Conservation (phyloP, 2,888 invertebrate species). For the Scaptomyza parva region DNA sequence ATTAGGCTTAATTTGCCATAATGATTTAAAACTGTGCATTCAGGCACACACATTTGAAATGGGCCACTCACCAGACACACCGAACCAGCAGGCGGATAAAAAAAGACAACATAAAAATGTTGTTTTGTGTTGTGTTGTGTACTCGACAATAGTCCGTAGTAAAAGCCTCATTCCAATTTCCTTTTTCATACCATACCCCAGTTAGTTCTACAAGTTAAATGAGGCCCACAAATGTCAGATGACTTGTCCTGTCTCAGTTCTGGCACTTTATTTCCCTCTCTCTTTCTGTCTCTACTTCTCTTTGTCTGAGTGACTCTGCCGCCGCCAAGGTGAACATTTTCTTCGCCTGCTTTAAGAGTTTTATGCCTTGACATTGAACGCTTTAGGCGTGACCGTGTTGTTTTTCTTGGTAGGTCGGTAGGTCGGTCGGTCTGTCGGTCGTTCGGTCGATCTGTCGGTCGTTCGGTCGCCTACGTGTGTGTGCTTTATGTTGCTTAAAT, state of each 20-base stretch:
- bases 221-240: conserved; percentile 76
- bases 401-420: too few species aligned
- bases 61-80: conserved; percentile 18
- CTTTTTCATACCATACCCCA: conserved; percentile 15
- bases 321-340: conserved; percentile 50
- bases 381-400: conserved; percentile 37
- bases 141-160: conserved; percentile 14
- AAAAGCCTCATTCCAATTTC: conserved; percentile 20
- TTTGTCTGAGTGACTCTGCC: background rate
- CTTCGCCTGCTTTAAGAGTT: conserved; percentile 58
- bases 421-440: background rate
- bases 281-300: background rate
- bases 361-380: conserved; percentile 70
- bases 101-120: conserved; percentile 44
- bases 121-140: too few species aligned
- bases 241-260: conserved; percentile 21
- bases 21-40: conserved; percentile 69
- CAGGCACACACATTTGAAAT: conserved; percentile 61
- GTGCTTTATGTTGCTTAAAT: conserved; percentile 70
- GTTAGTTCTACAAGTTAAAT: conserved; percentile 62
- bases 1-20: conserved; percentile 75
- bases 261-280: background rate
- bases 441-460: background rate
- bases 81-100: conserved; percentile 33
- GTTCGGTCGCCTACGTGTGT: conserved; percentile 21